A percentile compares a stretch with the other conserved stretches of the same genome.
Conservation (phyloP, 2,113 vertebrate genomes). For the Chlamydotis undulata region DNA sequence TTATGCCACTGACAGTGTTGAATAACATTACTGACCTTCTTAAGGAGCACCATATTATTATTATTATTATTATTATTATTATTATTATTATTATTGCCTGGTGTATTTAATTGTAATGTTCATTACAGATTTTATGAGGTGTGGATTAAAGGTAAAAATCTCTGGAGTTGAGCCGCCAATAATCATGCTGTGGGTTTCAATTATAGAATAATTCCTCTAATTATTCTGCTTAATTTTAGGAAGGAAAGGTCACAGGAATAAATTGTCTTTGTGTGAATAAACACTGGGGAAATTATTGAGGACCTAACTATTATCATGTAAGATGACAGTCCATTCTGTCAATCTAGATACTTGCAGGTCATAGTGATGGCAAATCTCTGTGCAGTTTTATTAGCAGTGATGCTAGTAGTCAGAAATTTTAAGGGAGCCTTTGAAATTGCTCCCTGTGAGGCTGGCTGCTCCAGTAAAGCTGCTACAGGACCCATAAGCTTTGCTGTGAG, state of each 20-base stretch:
- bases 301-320: background rate
- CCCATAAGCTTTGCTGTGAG: background rate
- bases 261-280: constrained; percentile 44
- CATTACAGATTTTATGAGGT: constrained; percentile 54
- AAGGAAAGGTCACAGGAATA: constrained; percentile 50
- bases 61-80: background rate
- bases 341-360: background rate
- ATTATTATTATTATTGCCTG: constrained; percentile 16
- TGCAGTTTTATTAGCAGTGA: background rate
- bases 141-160: constrained; percentile 66
- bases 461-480: background rate
- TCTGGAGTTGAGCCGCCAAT: constrained; percentile 42
- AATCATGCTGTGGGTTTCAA: constrained; percentile 47
- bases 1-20: background rate
- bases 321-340: background rate
- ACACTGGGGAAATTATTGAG: constrained; percentile 28
- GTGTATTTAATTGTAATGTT: constrained; percentile 55
- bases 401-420: background rate
- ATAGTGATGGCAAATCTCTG: background rate
- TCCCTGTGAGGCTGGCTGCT: background rate
- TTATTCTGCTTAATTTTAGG: constrained; percentile 66
- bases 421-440: background rate
- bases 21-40: constrained; percentile 17
- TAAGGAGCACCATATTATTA: background rate
- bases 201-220: constrained; percentile 53